Conservation (phyloP, 2,113 vertebrate genomes). For the Macaca mulatta region DNA sequence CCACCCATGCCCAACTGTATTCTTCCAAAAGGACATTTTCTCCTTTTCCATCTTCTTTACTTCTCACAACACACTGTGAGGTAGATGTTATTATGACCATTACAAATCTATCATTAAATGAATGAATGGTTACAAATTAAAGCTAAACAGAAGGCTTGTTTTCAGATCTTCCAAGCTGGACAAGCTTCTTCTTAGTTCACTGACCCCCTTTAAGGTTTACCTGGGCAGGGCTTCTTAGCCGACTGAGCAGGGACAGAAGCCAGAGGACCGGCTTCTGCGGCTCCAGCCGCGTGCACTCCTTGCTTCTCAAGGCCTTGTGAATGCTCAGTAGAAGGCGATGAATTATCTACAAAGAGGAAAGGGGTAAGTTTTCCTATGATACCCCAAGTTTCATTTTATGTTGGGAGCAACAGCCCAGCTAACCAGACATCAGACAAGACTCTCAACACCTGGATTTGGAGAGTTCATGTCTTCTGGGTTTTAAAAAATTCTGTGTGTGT, state of each 20-base stretch:
- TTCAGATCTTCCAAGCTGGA: not conserved
- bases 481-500: not conserved
- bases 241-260: not conserved
- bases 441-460: not conserved
- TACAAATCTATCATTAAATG: not conserved
- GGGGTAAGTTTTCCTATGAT: not conserved
- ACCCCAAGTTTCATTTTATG: not conserved
- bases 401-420: not conserved
- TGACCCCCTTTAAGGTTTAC: not conserved
- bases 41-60: not conserved
- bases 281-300: fast-evolving
- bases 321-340: not conserved
- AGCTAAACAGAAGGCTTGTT: not conserved
- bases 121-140: not conserved
- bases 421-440: not conserved
- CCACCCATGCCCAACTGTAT: not conserved
- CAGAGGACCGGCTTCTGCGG: not conserved
- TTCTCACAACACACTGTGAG: not conserved
- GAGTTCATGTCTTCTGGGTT: not conserved
- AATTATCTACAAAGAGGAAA: conserved; percentile 36
- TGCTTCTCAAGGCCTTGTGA: not conserved
- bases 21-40: not conserved
- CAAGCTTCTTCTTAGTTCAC: not conserved
- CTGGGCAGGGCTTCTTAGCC: not conserved
- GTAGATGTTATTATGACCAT: not conserved